phyloP scores from a whole-genome alignment of 2,797 vertebrate species.

The Pseudomugil tenellus region DNA sequence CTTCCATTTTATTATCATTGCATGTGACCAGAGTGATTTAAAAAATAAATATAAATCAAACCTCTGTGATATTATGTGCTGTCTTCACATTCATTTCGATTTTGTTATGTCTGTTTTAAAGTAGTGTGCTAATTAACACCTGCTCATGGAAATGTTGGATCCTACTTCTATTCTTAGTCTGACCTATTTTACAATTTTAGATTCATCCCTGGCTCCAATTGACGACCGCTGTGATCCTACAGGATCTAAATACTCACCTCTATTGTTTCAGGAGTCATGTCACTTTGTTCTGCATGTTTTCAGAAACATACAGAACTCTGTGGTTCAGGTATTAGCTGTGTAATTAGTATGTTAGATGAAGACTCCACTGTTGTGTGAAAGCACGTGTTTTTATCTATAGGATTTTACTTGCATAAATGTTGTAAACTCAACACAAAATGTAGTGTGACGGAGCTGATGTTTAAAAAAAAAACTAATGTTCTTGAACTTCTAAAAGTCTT shows the following conservation, averaged over 20 bases:
- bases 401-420: neutral
- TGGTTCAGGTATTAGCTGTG: constrained; percentile 27
- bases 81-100: constrained; percentile 11
- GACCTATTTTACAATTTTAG: constrained; percentile 48
- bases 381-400: neutral
- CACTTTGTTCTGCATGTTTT: constrained; percentile 15
- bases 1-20: neutral
- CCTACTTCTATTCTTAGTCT: constrained; percentile 54
- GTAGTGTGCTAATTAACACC: constrained; percentile 52
- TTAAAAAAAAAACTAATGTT: neutral
- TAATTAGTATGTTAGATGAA: constrained; percentile 10
- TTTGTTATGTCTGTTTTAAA: constrained; percentile 2
- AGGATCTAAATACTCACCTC: constrained; percentile 18
- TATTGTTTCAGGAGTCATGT: constrained; percentile 11
- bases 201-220: constrained; percentile 16
- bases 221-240: constrained; percentile 17
- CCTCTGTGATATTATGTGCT: neutral
- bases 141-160: constrained; percentile 26
- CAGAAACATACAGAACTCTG: constrained; percentile 20
- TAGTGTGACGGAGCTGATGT: neutral
- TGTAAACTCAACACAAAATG: neutral
- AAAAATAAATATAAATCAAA: neutral
- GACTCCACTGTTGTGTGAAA: neutral
- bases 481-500: neutral
- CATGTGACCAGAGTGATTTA: neutral